Evolutionary conservation across 2,113 vertebrate species (phyloP), one percentile per base, ranked within the genome.

Genomic region (Bos taurus): DNA sequence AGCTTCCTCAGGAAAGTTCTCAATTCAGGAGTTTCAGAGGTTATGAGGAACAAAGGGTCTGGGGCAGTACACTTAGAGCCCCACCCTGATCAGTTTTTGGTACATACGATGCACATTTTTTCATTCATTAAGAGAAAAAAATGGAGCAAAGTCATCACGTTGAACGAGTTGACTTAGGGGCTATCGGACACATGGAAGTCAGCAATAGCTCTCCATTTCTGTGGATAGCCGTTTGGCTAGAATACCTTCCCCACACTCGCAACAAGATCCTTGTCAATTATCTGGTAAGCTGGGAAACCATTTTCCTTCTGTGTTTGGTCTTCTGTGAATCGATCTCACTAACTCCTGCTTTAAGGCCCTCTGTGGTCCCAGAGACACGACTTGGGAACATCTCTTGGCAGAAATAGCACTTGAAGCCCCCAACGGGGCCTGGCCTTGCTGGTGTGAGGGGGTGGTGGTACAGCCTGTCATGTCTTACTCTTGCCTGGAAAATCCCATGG

Each of bases 291-390:
- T 28, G 21, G 46, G 26, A 43, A 7, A 48, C 14, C 7, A 23
- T 85, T 36, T 62, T 36, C 30, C 10, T 54, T 21, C 56, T 26
- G 19, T 71, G 56, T 46, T 60, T 71, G 40, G 43, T 60, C 21
- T 52, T 64, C 8, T 5, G 4, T 5, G 7, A 36, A 12, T 15
- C 3, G 21, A 46, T 48, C 67, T n/a, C 52, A 25, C 16, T 21
- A 28, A 30, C 43, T 60, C 52, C 10, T 60, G 30, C 19, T 11
- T 56, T 43, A 30, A 17, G 43, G 9, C 59, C 17, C 26, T 36
- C 28, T 5, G 10, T 26, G 33, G 50, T 62, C 21, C 52, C 54
- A 46, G 36, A 30, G 21, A 33, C 40, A 33, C 0, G 0, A 14
- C 83, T 57, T 17, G 1, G 40, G 48, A 19, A 23, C 56, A 33